These are phyloP conservation scores for Zaprionus tsacasi DNA, from an alignment of 1,140 invertebrate genomes.

Conservation along the genomic window DNA sequence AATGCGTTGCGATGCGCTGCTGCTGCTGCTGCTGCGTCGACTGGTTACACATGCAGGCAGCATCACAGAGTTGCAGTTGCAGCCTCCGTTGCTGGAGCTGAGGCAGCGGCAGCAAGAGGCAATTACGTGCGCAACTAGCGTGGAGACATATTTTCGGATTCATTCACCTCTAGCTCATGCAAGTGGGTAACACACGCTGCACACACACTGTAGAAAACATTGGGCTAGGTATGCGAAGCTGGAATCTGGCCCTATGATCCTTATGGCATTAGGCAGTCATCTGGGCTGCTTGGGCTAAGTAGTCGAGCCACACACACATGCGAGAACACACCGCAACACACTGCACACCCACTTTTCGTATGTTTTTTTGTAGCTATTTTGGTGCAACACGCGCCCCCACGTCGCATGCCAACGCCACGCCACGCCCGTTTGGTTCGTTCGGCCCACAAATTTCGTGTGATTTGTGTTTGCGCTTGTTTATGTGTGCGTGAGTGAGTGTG, in stretches of 20 bases:
- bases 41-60: constrained; percentile 37
- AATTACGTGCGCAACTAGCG: constrained; percentile 71
- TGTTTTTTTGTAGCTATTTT: constrained; percentile 34
- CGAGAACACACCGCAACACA: constrained; percentile 14
- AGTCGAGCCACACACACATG: constrained; percentile 5
- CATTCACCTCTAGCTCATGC: constrained; percentile 59
- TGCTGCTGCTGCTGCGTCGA: constrained; percentile 12
- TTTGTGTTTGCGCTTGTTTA: constrained; percentile 19
- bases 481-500: constrained; percentile 60
- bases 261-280: constrained; percentile 3
- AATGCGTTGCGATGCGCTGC: constrained; percentile 5
- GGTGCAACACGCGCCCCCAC: constrained; percentile 38
- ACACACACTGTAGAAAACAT: constrained; percentile 1
- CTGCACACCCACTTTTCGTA: constrained; percentile 25
- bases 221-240: constrained; percentile 6
- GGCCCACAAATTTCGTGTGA: constrained; percentile 25
- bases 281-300: constrained; percentile 2
- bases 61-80: constrained; percentile 1
- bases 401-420: constrained; percentile 33
- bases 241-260: constrained; percentile 10
- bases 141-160: constrained; percentile 74
- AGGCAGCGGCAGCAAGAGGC: constrained; percentile 54
- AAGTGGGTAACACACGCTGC: constrained; percentile 33
- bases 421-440: constrained; percentile 20
- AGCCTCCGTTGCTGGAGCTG: constrained; percentile 35